Conservation (phyloP, 2,888 invertebrate species). For the Mylabris sibirica region DNA sequence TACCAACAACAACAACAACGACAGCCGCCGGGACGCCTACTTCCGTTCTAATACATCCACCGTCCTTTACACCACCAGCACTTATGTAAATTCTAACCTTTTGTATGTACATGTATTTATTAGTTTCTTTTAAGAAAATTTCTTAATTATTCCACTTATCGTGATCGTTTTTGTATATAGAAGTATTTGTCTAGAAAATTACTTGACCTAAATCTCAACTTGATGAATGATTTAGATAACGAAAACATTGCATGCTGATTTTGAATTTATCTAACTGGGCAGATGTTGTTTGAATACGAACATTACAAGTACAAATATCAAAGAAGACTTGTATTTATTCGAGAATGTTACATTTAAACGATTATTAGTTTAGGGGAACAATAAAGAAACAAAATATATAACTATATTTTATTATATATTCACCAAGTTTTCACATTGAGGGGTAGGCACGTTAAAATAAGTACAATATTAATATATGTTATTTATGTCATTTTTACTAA, state of each 20-base stretch:
- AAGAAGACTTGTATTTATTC: neutral
- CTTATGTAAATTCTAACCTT: slow-evolving; percentile 41
- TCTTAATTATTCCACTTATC: slow-evolving; percentile 37
- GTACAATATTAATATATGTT: neutral
- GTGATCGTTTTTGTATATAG: slow-evolving; percentile 32
- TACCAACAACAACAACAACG: slow-evolving; percentile 36
- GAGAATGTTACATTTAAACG: neutral
- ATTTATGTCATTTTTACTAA: neutral
- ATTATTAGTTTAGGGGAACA: neutral
- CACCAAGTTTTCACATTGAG: neutral
- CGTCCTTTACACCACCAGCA: slow-evolving; percentile 37
- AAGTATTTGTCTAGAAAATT: slow-evolving; percentile 35
- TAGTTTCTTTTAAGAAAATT: slow-evolving; percentile 35
- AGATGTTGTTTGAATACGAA: slow-evolving; percentile 26
- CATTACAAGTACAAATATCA: slow-evolving; percentile 5
- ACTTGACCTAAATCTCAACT: slow-evolving; percentile 42
- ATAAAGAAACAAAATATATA: neutral
- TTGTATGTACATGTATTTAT: slow-evolving; percentile 34
- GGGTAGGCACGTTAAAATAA: neutral
- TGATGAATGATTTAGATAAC: slow-evolving; percentile 42
- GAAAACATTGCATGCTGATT: slow-evolving; percentile 43
- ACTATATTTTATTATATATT: neutral
- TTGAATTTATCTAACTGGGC: slow-evolving; percentile 41
- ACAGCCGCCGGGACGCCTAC: slow-evolving; percentile 43
- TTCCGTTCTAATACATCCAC: slow-evolving; percentile 45